Base-by-base conservation (phyloP, 2,888 invertebrate species). In the Lasioglossum pauxillum region DNA sequence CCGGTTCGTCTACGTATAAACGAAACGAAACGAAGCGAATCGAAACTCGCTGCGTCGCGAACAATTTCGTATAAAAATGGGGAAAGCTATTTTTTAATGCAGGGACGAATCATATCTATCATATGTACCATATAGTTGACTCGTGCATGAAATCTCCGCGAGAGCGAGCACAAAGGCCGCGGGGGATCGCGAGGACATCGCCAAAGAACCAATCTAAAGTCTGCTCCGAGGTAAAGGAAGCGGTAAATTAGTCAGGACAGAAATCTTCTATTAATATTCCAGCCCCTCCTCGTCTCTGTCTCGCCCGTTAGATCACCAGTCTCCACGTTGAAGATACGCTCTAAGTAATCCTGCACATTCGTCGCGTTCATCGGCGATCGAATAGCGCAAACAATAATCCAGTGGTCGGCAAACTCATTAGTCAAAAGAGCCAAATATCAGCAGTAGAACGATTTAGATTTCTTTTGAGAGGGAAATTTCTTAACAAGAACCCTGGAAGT, bases 181-280 rank as follows among this genome's bases (percentile, higher is more conserved):
- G n/a, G 19, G 27, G 44, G 7, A 72, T 80, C 67, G 57, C 67
- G 81, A 79, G 72, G 72, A 75, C 38, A 79, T 38, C 75, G 79
- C 73, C 78, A 71, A 79, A 75, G 82, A 49, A 53, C 27, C 73
- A 64, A 67, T 72, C 69, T 57, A 44, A 81, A 57, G 64, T 83
- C 80, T 79, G 86, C 83, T 76, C 74, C 78, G 86, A 78, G 75
- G 81, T 83, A 90, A 89, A 91, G 91, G 91, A 91, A 91, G 90
- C 90, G 85, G 86, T 91, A 91, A 91, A 91, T 91, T 91, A 91
- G 91, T 80, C 89, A 88, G 83, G 87, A 89, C 85, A 86, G 91
- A 90, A 88, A 91, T 90, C 86, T 90, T 90, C 90, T 91, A 91
- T 91, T 91, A 91, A 91, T 91, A 91, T 90, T 88, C 84, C 82